Conservation (phyloP, 1,140 invertebrate genomes). For the Apis laboriosa region DNA sequence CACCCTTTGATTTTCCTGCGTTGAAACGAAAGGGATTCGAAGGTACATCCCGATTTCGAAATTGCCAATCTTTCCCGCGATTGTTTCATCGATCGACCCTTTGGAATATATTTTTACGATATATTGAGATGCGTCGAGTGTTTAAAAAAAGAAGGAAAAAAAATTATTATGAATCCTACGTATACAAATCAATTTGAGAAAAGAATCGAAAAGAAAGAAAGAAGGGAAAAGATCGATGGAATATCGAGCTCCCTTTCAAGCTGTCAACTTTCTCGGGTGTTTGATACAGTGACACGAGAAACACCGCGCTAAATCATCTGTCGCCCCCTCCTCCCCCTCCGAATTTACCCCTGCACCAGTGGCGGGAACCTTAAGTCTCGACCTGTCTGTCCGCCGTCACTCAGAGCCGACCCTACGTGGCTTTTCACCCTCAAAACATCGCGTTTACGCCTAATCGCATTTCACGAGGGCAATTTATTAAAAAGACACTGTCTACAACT, state of each 20-base stretch:
- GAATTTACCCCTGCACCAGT: slow-evolving; percentile 56
- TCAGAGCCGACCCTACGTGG: slow-evolving; percentile 61
- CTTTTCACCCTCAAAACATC: slow-evolving; percentile 68
- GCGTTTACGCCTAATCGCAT: slow-evolving; percentile 73
- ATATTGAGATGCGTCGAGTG: no score
- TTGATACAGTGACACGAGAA: slow-evolving; percentile 71
- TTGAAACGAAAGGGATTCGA: not conserved
- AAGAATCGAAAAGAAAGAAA: not conserved
- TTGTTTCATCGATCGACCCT: not conserved
- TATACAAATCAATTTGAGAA: no score
- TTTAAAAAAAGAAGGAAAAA: no score
- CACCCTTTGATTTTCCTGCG: slow-evolving; percentile 13
- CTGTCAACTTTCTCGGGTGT: slow-evolving; percentile 40
- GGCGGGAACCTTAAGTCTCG: slow-evolving; percentile 70
- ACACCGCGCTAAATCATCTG: slow-evolving; percentile 75
- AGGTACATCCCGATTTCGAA: no score
- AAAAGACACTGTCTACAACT: slow-evolving; percentile 49
- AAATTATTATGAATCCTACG: no score
- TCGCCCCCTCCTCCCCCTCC: slow-evolving; percentile 53
- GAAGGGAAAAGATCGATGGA: not conserved
- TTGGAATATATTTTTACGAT: not conserved
- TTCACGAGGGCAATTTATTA: slow-evolving; percentile 70
- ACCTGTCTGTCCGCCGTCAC: slow-evolving; percentile 74
- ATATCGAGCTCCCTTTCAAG: slow-evolving; percentile 16
- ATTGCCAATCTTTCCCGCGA: no score